These are phyloP conservation scores for Bagarius yarrelli DNA, from an alignment of 2,113 vertebrate species.

Conservation along the genomic window DNA sequence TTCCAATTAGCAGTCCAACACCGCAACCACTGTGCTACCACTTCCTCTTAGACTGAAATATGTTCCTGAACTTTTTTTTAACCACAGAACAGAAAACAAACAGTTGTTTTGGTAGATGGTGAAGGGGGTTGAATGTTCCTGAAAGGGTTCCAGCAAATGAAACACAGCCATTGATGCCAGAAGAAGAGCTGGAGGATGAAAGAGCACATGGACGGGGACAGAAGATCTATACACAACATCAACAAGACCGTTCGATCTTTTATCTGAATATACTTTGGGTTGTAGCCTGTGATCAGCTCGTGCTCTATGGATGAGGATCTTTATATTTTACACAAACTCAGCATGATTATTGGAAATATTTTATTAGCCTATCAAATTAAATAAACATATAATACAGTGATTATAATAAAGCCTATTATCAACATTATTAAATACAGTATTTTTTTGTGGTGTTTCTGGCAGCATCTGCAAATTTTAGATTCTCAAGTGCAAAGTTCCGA, in stretches of 20 bases:
- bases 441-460: conserved; percentile 51
- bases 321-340: not conserved
- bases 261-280: not conserved
- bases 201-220: not conserved
- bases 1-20: too few relatives aligned
- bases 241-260: too few relatives aligned
- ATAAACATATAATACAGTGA: conserved; percentile 77
- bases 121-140: not conserved
- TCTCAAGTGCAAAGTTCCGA: conserved; percentile 52
- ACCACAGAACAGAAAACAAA: too few relatives aligned
- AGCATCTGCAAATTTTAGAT: conserved; percentile 53
- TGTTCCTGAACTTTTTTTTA: not conserved
- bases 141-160: not conserved
- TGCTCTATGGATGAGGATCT: not conserved
- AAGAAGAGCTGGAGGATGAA: not conserved
- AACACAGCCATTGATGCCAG: not conserved
- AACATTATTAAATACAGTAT: conserved; percentile 78
- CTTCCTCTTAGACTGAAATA: too few relatives aligned
- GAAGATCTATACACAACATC: too few relatives aligned
- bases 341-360: conserved; percentile 66
- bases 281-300: not conserved
- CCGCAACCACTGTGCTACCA: too few relatives aligned
- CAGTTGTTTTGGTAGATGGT: not conserved
- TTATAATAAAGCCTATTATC: conserved; percentile 77
- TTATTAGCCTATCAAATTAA: conserved; percentile 79